phyloP scores from a whole-genome alignment of 30 jellyfish, hydroid and myxozoan species.

The Aurelia sp. region DNA sequence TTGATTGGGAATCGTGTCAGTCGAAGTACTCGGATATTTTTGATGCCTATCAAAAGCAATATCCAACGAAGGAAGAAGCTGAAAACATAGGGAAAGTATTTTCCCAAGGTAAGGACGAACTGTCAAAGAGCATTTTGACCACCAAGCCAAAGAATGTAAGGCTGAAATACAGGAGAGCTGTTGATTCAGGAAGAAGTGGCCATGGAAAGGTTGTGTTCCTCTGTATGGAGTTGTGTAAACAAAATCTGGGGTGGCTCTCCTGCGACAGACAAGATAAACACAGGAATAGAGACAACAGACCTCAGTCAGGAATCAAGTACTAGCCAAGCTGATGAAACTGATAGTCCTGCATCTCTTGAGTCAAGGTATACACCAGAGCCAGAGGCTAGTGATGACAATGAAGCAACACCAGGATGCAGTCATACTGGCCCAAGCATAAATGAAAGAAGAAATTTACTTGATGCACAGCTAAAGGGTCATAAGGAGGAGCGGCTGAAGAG shows the following conservation, averaged over 20 bases:
- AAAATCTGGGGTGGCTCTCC: constrained; percentile 17
- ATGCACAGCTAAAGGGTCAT: not conserved
- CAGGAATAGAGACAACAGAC: constrained; percentile 25
- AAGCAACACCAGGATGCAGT: not conserved
- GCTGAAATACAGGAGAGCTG: constrained; percentile 12
- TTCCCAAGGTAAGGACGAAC: not conserved
- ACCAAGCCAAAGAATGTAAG: constrained; percentile 5
- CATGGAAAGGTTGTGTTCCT: constrained; percentile 35
- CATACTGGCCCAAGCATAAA: not conserved
- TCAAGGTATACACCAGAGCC: not conserved
- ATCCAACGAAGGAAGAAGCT: constrained; percentile 13
- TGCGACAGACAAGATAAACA: not conserved
- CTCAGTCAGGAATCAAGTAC: too few relatives aligned
- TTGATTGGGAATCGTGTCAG: constrained; percentile 23
- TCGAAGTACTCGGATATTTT: constrained; percentile 1
- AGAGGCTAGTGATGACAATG: constrained; percentile 5
- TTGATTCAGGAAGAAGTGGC: constrained; percentile 39
- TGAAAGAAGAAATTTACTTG: not conserved
- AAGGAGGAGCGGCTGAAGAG: not conserved
- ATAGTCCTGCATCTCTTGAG: too few relatives aligned
- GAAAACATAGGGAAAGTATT: not conserved
- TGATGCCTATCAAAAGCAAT: constrained; percentile 2
- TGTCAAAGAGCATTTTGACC: constrained; percentile 2
- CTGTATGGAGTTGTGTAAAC: not conserved
- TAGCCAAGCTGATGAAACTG: too few relatives aligned